phyloP scores from a whole-genome alignment of 2,113 vertebrate species.

The Malurus cyaneus region DNA sequence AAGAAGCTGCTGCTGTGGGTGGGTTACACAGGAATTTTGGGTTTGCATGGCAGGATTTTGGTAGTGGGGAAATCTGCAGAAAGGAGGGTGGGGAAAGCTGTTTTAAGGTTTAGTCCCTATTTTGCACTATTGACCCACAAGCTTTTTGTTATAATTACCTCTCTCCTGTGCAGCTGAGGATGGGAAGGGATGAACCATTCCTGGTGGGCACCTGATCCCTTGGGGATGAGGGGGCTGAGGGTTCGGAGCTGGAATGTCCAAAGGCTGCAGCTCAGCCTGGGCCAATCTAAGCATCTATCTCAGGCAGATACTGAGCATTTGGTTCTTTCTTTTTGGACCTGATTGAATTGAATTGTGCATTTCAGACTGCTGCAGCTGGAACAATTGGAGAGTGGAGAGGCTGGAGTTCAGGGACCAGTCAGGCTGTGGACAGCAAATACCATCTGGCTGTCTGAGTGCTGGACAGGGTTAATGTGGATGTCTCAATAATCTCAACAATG shows the following conservation, averaged over 20 bases:
- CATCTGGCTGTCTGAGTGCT: background rate
- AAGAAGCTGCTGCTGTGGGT: background rate
- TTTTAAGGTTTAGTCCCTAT: background rate
- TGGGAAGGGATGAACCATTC: background rate
- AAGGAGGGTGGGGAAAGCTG: background rate
- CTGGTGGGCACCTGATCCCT: background rate
- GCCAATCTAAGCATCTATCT: background rate
- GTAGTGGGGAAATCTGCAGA: background rate
- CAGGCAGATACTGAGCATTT: background rate
- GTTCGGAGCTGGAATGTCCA: background rate
- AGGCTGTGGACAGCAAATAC: background rate
- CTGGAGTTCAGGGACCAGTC: background rate
- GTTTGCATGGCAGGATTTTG: background rate
- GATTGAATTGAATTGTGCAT: background rate
- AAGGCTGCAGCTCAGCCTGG: background rate
- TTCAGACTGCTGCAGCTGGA: background rate
- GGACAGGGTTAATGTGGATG: background rate
- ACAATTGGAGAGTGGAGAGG: background rate
- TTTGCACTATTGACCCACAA: background rate
- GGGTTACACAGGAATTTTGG: background rate
- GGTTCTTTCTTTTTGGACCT: background rate
- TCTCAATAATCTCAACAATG: too few species aligned
- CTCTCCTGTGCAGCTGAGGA: background rate
- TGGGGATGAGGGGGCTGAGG: background rate
- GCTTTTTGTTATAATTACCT: background rate